Evolutionary conservation across 2,113 vertebrate genomes (phyloP), one percentile per base, ranked within the genome.

Genomic region (Boulengerochromis microlepis): DNA sequence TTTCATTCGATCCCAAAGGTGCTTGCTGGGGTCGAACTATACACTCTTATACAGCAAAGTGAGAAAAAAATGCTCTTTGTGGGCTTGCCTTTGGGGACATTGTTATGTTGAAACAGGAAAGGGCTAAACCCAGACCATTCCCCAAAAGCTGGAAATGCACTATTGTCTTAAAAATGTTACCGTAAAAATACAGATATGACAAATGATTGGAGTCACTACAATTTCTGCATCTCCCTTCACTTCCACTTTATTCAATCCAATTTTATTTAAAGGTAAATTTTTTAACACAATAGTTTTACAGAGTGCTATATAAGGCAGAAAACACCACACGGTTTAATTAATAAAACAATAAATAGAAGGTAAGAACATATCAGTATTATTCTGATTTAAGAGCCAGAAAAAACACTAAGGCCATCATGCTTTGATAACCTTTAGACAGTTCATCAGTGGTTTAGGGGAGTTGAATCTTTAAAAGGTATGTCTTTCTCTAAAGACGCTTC

Each of bases 41-140:
- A 26, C 15, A 10, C 69, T 76, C 40, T 76, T 45, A 45, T 74
- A 76, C 40, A 76, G 10, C 42, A 31, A 31, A 76, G 42, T 31
- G 40, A 29, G 40, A 47, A 76, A 47, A 47, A 76, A 29, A 24
- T 18, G 42, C 3, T 29, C 71, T 76, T 47, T 76, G 24, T 76
- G 42, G 71, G 24, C 24, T 47, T 76, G 42, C 2, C 71, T 76
- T 47, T 47, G 24, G 42, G 40, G 24, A 76, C 24, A 26, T 50
- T 74, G 40, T 74, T 47, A 12, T 76, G 71, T 76, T 76, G 71
- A 12, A 76, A 76, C 71, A 76, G 71, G 71, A 76, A 76, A 76
- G 42, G 71, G 71, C 71, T 76, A 76, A 50, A 76, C 71, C 16
- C 71, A 31, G 26, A 31, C 42, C 9, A 18, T 76, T 76, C 16